phyloP scores from a whole-genome alignment of 2,888 invertebrate species.

The Cacoxenus indagator region DNA sequence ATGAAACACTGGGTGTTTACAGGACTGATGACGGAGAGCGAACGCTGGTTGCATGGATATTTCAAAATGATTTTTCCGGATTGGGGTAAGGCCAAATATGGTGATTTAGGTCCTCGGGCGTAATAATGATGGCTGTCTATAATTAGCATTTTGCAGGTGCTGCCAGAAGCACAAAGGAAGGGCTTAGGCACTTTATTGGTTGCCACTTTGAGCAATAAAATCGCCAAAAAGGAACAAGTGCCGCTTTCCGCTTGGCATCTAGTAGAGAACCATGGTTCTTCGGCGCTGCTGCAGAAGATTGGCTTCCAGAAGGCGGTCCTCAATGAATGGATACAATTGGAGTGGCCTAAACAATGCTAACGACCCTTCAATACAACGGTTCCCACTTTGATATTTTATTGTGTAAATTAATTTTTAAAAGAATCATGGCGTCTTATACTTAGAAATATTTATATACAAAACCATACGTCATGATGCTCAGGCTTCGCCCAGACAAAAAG shows the following conservation, averaged over 20 bases:
- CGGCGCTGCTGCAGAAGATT: conserved; percentile 51
- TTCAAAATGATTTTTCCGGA: conserved; percentile 66
- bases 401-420: neutral
- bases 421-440: neutral
- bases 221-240: conserved; percentile 47
- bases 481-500: neutral
- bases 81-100: conserved; percentile 47
- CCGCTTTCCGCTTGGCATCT: conserved; percentile 59
- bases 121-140: neutral
- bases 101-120: neutral
- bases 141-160: conserved; percentile 59
- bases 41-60: conserved; percentile 58
- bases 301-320: conserved; percentile 49
- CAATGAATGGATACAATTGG: conserved; percentile 63
- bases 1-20: conserved; percentile 54
- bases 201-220: conserved; percentile 48
- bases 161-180: conserved; percentile 52
- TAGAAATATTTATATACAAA: conserved; percentile 2
- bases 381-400: neutral
- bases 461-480: conserved; percentile 27
- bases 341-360: conserved; percentile 18
- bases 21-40: conserved; percentile 41
- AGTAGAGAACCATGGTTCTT: conserved; percentile 54
- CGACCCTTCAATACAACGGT: neutral
- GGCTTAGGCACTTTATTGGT: conserved; percentile 59